Base-by-base conservation (phyloP, 2,888 invertebrate species). In the Toxonevra muliebris region DNA sequence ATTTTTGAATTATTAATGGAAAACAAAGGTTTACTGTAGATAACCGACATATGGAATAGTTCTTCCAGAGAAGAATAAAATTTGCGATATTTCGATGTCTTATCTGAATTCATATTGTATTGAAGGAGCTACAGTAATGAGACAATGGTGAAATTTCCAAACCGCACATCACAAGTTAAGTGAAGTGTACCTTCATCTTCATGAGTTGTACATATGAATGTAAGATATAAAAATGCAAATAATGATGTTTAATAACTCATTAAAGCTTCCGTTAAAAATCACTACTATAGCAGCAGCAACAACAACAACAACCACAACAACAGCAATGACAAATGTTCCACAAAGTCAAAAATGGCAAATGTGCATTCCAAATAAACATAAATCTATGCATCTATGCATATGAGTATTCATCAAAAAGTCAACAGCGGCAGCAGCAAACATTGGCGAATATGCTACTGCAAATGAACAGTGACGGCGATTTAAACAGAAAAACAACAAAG, bases 231-330 rank as follows among this genome's bases (percentile, higher is more conserved):
- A 58, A 58, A 42, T 58, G 11, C 43, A 57, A 40, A 66, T 55
- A 48, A 53, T 17, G 57, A 12, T 42, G 70, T 71, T 69, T 68
- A 67, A 69, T 66, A 74, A 75, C 72, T 72, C 69, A 74, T 69
- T 52, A 71, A 71, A 78, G 76, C 76, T 74, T 57, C 71, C 65
- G 67, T 15, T 70, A 61, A 59, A 70, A 66, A 68, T 65, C 40
- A 54, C 45, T 20, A 12, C n/a, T n/a, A n/a, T n/a, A n/a, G 50
- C 13, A 45, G 30, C 20, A n/a, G 17, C 64, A 62, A 17, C 43
- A 30, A 43, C 42, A 42, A 12, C 11, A 54, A 2, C 19, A 12
- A n/a, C 2, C 5, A 10, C 41, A 15, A 9, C 43, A 20, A 11
- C 12, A n/a, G 8, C 15, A n/a, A 30, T 40, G 40, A n/a, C 40